These are phyloP conservation scores for Tipula unca DNA, from an alignment of 2,888 invertebrate genomes.

Conservation along the genomic window DNA sequence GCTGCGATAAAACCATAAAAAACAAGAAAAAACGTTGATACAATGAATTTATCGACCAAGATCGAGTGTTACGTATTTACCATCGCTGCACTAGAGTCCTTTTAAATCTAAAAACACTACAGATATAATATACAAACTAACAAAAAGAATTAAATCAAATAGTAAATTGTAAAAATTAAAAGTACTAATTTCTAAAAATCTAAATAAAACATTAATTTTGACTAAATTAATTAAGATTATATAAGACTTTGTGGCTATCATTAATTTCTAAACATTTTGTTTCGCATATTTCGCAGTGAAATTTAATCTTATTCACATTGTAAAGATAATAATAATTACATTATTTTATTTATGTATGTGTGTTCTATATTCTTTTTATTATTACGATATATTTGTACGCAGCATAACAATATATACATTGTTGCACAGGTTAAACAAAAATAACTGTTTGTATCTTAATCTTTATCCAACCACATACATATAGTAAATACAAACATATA, in stretches of 20 bases:
- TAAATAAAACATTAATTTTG: background rate
- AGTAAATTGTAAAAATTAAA: background rate
- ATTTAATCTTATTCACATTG: background rate
- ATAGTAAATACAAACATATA: background rate
- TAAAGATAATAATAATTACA: background rate
- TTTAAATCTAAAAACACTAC: background rate
- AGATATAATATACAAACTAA: background rate
- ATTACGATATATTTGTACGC: background rate
- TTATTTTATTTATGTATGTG: background rate
- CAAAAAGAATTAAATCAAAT: background rate
- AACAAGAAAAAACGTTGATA: too few species aligned
- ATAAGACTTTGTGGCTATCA: background rate
- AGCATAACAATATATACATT: background rate
- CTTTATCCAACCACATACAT: background rate
- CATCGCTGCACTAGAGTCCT: too few species aligned
- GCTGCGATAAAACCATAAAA: too few species aligned
- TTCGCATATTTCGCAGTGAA: background rate
- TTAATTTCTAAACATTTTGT: background rate
- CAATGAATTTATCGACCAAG: too few species aligned
- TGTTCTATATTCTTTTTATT: background rate
- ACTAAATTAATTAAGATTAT: background rate
- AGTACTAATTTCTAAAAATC: background rate
- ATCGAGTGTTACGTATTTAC: too few species aligned
- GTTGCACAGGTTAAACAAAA: background rate
- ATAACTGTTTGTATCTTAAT: background rate